These are phyloP conservation scores for Panzeria rudis DNA, from an alignment of 2,888 invertebrate species.

Conservation along the genomic window DNA sequence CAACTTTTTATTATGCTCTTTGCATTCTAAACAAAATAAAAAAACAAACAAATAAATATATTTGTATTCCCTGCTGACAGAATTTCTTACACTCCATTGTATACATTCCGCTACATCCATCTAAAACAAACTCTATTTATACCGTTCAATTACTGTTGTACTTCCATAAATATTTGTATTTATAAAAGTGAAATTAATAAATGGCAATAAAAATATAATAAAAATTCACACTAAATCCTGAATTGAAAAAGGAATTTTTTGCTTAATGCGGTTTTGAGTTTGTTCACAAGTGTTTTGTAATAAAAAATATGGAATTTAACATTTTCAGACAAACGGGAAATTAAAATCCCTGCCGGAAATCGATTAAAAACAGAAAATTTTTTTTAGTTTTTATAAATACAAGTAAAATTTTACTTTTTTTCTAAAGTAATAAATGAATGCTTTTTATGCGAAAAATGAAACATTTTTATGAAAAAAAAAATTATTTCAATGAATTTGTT, in stretches of 20 bases:
- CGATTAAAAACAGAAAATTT: slow-evolving; percentile 12
- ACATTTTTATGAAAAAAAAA: neutral
- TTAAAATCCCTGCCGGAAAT: slow-evolving; percentile 25
- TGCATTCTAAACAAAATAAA: slow-evolving; percentile 40
- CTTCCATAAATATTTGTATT: neutral
- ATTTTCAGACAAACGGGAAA: neutral
- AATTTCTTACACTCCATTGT: neutral
- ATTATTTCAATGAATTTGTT: neutral
- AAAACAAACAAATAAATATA: slow-evolving; percentile 45
- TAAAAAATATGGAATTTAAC: neutral
- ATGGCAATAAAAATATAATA: neutral
- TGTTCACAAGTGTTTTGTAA: neutral
- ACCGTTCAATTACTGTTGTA: neutral
- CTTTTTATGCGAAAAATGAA: neutral
- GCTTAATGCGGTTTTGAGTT: neutral
- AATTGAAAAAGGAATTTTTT: neutral
- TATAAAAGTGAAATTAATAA: neutral
- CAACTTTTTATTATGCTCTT: slow-evolving; percentile 57
- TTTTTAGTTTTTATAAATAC: neutral
- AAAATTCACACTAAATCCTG: neutral
- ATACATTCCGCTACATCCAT: neutral
- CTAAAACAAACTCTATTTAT: neutral
- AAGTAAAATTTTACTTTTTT: neutral
- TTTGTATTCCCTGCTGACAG: slow-evolving; percentile 21
- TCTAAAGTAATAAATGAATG: neutral